Evolutionary conservation across 2,888 invertebrate genomes (phyloP).

Genomic region (Dicyrtomina minuta): DNA sequence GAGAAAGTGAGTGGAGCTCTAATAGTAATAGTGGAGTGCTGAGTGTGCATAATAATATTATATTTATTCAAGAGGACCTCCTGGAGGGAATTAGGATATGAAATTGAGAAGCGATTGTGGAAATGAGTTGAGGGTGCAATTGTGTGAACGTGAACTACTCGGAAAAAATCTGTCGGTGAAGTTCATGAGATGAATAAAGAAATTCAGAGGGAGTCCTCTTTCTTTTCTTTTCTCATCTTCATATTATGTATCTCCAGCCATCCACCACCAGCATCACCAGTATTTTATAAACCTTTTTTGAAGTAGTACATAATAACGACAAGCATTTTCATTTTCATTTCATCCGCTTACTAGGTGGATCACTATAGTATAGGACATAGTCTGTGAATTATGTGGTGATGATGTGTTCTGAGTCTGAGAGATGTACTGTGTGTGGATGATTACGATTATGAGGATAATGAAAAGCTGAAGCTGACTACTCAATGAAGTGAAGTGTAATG

Average conservation of each 20-base stretch:
- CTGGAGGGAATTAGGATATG: neutral
- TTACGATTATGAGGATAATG: no score
- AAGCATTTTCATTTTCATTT: slow-evolving; percentile 1
- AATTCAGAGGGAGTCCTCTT: slow-evolving; percentile 14
- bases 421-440: no score
- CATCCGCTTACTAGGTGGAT: no score
- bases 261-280: no score
- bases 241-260: no score
- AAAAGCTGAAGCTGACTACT: slow-evolving; percentile 5
- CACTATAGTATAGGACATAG: neutral
- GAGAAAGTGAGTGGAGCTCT: no score
- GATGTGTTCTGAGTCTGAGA: no score
- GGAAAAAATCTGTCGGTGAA: slow-evolving; percentile 26
- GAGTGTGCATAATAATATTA: no score
- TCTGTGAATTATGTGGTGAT: neutral
- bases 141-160: slow-evolving; percentile 11
- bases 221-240: no score
- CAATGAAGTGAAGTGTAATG: slow-evolving; percentile 21
- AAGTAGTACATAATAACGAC: no score
- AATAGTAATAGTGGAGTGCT: no score
- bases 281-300: neutral
- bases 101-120: neutral
- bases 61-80: slow-evolving; percentile 7
- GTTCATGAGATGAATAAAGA: slow-evolving; percentile 15
- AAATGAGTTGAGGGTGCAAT: slow-evolving; percentile 19